Percentiles rank a stretch among this genome's conserved stretches.
phyloP scores from a whole-genome alignment of 1,140 invertebrate genomes.

The Eueides isabella region DNA sequence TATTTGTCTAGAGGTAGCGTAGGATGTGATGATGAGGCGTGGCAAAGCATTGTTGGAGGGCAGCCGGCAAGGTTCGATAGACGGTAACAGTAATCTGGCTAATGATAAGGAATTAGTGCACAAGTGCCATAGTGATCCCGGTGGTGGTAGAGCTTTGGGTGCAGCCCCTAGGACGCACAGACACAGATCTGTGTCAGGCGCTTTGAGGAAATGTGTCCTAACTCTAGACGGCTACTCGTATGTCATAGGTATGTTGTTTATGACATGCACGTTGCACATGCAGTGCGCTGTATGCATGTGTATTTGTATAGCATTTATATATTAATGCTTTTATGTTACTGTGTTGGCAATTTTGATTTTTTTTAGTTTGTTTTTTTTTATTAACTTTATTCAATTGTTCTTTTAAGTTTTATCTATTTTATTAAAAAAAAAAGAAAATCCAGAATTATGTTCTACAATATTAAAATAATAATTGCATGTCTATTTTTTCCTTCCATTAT shows the following conservation, averaged over 20 bases:
- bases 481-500: no score
- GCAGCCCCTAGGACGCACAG: slow-evolving; percentile 61
- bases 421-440: neutral
- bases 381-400: neutral
- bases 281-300: slow-evolving; percentile 2
- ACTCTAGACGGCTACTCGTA: slow-evolving; percentile 91
- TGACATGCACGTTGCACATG: neutral
- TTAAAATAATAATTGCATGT: no score
- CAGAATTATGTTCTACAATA: no score
- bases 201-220: slow-evolving; percentile 88
- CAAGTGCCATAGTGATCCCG: slow-evolving; percentile 85
- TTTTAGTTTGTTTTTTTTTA: neutral
- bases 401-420: neutral
- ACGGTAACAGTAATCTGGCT: slow-evolving; percentile 76
- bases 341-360: neutral
- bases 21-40: slow-evolving; percentile 75
- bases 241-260: slow-evolving; percentile 86
- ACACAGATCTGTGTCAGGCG: slow-evolving; percentile 76
- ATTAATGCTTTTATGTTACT: neutral
- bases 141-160: slow-evolving; percentile 70
- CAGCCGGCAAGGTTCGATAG: slow-evolving; percentile 77
- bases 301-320: neutral
- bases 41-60: slow-evolving; percentile 74
- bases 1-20: slow-evolving; percentile 60
- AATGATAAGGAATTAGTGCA: slow-evolving; percentile 84